These are phyloP conservation scores for Atherinomorus stipes DNA, from an alignment of 2,113 vertebrate species.

Conservation along the genomic window DNA sequence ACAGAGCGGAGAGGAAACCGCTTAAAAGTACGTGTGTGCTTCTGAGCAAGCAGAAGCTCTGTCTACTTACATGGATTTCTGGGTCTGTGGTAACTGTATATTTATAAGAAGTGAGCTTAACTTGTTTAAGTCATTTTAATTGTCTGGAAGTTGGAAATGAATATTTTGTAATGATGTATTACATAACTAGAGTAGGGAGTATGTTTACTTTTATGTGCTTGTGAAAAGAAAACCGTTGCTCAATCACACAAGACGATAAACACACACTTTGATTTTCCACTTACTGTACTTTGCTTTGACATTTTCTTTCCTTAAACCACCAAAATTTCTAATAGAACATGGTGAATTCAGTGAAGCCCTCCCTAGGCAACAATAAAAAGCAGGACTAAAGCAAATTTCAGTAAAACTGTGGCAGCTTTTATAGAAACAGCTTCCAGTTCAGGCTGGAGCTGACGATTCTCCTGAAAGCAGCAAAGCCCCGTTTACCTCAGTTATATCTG, in stretches of 20 bases:
- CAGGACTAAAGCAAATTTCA: not conserved
- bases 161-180: not conserved
- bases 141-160: not conserved
- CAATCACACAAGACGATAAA: not conserved
- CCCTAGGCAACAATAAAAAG: not conserved
- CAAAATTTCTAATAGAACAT: not conserved
- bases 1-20: slow-evolving; percentile 6
- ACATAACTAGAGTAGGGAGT: too few species aligned
- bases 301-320: too few species aligned
- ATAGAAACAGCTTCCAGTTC: not conserved
- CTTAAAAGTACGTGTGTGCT: not conserved
- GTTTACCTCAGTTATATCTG: too few species aligned
- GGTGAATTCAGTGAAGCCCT: not conserved
- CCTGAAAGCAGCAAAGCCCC: not conserved
- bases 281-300: not conserved
- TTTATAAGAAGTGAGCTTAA: not conserved
- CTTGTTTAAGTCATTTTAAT: not conserved
- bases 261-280: not conserved
- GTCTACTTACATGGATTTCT: not conserved
- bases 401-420: not conserved
- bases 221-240: too few species aligned
- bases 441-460: not conserved
- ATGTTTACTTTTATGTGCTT: too few species aligned
- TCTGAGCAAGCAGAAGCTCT: slow-evolving; percentile 7
- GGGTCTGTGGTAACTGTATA: not conserved